Evolutionary conservation across 2,888 invertebrate species (phyloP), one percentile per base, ranked within the genome.

Genomic region (Eupeodes luniger): DNA sequence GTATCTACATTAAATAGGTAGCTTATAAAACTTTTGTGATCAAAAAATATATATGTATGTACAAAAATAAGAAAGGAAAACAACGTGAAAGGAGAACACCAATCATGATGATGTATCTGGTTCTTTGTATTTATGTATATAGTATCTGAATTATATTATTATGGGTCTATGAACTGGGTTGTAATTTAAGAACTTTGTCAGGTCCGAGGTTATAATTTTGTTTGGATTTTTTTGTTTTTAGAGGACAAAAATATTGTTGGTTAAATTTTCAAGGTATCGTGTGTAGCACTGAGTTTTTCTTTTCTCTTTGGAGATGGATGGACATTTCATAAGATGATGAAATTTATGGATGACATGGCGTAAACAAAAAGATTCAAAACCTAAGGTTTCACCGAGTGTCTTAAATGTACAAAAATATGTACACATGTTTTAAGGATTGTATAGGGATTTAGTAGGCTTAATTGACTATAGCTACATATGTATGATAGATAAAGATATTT

Each of bases 101-200:
- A 27, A 47, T 55, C 77, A 62, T 44, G 67, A 67, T 80, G 84
- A 84, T 74, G 72, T 85, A 55, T 70, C 70, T 70, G 10, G 27
- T 34, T 72, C 44, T n/a, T n/a, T n/a, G n/a, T n/a, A n/a, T n/a
- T n/a, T n/a, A n/a, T n/a, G n/a, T n/a, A n/a, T 19, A 19, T 19
- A 5, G 40, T 40, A 72, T 72, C 57, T 72, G 67, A 27, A 70
- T 12, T 82, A 76, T 59, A 70, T 76, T 64, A 40, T 40, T 40
- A 40, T 40, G 76, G 70, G 61, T 82, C 81, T 79, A 79, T 81
- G 76, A 70, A 72, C 77, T 76, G 76, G 76, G 36, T 72, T 87
- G 86, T 83, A 87, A 87, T 87, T 87, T 87, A 87, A 87, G 86
- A 87, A 80, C 62, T 67, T 81, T 81, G 64, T 67, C 57, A 82